Base-by-base conservation (phyloP, 1,140 invertebrate species). In the Drosophila sulfurigaster region DNA sequence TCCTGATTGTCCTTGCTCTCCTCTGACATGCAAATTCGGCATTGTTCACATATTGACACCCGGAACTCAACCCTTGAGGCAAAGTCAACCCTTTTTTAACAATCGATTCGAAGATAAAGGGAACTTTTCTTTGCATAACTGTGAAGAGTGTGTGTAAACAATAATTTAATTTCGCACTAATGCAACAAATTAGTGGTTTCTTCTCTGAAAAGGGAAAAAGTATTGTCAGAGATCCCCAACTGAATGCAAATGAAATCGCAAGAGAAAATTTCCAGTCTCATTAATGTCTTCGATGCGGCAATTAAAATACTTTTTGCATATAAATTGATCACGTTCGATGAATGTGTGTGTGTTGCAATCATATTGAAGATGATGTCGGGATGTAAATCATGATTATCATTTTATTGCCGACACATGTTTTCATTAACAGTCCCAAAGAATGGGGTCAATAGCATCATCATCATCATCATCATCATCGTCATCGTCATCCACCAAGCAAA, bases 381-480 rank as follows among this genome's bases (percentile, higher is more conserved):
- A 78, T 81, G 82, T 86, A 86, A 86, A 86, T 86, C 82, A 86
- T 86, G 78, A 86, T 86, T 86, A 86, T 81, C 70, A 74, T 86
- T 86, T 86, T 85, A 85, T 85, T 81, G 82, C 82, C 68, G 82
- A 85, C 81, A 86, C 81, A 85, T 85, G 82, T 78, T 85, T 83
- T 81, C 82, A 85, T 85, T 85, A 85, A 81, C 74, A 72, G 58
- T 11, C 46, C 62, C 66, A 38, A 20, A 10, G 43, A 58, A 30
- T 20, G 25, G 5, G n/a, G 20, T 11, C 32, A 46, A 46, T 58
- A 45, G 51, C 79, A 73, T 62, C 35, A 38, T 38, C 20, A 25
- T 20, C 20, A 20, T 20, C 20, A 3, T 25, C 20, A 3, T 25
- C 20, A 20, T 20, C 20, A 3, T 25, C 20, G 0, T 25, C 20